Percentiles rank a stretch among this genome's conserved stretches.
These are phyloP conservation scores for Trochalopteron elliotii DNA, from an alignment of 2,113 vertebrate species.

Conservation along the genomic window DNA sequence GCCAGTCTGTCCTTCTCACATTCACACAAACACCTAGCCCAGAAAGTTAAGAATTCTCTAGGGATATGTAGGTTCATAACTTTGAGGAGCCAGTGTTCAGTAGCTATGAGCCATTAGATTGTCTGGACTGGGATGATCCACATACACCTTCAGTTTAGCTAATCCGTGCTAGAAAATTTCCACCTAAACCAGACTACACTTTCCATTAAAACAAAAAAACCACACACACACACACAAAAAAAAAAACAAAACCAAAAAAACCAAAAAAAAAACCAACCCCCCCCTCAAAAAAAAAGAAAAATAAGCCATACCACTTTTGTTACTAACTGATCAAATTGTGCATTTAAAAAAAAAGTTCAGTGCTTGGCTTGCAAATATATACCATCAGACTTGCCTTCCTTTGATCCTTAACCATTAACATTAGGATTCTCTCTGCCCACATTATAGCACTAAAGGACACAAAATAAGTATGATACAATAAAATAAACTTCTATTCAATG, in stretches of 20 bases:
- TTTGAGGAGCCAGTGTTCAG: not conserved
- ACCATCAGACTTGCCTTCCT: not conserved
- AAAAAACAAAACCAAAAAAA: not conserved
- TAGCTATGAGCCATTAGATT: not conserved
- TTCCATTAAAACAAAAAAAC: not conserved
- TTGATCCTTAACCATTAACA: not conserved
- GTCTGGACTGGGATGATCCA: not conserved
- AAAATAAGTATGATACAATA: not conserved
- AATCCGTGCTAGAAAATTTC: not conserved
- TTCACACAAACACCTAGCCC: not conserved
- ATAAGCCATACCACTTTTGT: not conserved
- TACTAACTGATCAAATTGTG: not conserved
- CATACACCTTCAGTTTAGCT: not conserved
- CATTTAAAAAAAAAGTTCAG: not conserved
- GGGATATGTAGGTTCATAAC: not conserved
- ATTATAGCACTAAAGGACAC: not conserved
- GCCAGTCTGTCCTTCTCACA: not conserved
- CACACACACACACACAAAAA: no score
- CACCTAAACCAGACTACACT: not conserved
- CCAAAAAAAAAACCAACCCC: rapidly evolving
- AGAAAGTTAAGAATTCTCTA: not conserved
- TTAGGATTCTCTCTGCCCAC: not conserved
- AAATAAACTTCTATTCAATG: not conserved
- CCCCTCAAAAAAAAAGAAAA: no score
- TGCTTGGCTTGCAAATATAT: not conserved